Evolutionary conservation across 1,140 invertebrate genomes (phyloP).

Genomic region (Dreissena rostriformis): DNA sequence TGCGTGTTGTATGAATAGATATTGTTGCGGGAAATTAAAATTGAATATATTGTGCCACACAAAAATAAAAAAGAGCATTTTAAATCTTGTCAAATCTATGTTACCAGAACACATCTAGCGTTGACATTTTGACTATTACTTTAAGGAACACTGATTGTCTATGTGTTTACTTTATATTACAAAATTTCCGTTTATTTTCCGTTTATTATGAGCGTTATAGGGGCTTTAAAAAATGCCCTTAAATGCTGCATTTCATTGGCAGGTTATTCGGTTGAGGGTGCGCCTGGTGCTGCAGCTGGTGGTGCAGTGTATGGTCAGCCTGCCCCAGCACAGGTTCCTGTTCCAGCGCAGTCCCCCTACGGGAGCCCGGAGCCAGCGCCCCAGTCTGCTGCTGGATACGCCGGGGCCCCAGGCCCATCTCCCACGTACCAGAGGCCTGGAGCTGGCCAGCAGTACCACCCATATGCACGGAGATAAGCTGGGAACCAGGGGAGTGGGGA

Average conservation of each 20-base stretch:
- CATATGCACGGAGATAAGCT: slow-evolving; percentile 48
- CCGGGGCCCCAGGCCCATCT: slow-evolving; percentile 44
- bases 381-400: slow-evolving; percentile 17
- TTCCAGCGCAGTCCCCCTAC: slow-evolving; percentile 24
- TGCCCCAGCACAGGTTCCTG: slow-evolving; percentile 25
- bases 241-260: not conserved
- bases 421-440: slow-evolving; percentile 49
- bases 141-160: too few relatives aligned
- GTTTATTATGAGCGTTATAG: too few relatives aligned
- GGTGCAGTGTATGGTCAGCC: slow-evolving; percentile 43
- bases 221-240: not conserved
- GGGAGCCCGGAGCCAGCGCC: slow-evolving; percentile 24
- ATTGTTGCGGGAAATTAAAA: too few relatives aligned
- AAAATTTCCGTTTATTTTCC: too few relatives aligned
- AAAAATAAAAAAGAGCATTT: too few relatives aligned
- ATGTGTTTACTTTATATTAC: too few relatives aligned
- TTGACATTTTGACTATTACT: too few relatives aligned
- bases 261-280: slow-evolving; percentile 42
- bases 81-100: too few relatives aligned
- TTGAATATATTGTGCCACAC: too few relatives aligned
- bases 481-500: too few relatives aligned
- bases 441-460: slow-evolving; percentile 46
- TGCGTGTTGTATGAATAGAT: too few relatives aligned
- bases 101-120: too few relatives aligned
- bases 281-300: slow-evolving; percentile 10